Base-by-base conservation (phyloP, 2,113 vertebrate species). In the Burhinus oedicnemus region DNA sequence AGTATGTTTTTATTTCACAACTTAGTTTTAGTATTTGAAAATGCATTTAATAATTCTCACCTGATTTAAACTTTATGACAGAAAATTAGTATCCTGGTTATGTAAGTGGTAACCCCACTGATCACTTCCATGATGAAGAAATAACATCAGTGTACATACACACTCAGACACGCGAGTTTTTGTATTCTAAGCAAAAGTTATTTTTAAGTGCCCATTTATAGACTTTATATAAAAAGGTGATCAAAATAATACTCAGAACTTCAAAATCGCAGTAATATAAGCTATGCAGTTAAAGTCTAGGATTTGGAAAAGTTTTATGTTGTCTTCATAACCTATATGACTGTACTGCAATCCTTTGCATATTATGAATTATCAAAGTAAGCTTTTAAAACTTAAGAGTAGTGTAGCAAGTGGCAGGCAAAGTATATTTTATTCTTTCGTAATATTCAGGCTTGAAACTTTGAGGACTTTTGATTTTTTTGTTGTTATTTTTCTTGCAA, bases 91-190 rank as follows among this genome's bases (percentile, higher is more conserved):
- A 32, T 29, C 60, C 57, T 84, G 38, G 15, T 62, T 58, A 45
- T 12, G 9, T n/a, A 66, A 2, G 3, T 64, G 65, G 11, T 49
- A 44, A 60, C 29, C 26, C 16, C 65, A 79, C 1, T 51, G 45
- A 51, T 62, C 44, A 42, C 15, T 84, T 81, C 76, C n/a, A 42
- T 6, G 45, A 26, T 38, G 54, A 93, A 70, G 30, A 47, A 84
- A 58, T 45, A 75, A n/a, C 9, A 17, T 34, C 32, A 47, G 19
- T 8, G 13, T 32, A 12, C 16, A 20, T 6, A 54, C 60, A 47
- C 7, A 44, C n/a, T 29, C 30, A 68, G 38, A 4, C 45, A 58
- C 0, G 0, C 26, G 17, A 69, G 29, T 15, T n/a, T 77, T 40
- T 60, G 29, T 51, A 32, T 40, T 60, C 9, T 29, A 65, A 78